These are phyloP conservation scores for Ormyrus pomaceus DNA, from an alignment of 2,888 invertebrate species.

Conservation along the genomic window DNA sequence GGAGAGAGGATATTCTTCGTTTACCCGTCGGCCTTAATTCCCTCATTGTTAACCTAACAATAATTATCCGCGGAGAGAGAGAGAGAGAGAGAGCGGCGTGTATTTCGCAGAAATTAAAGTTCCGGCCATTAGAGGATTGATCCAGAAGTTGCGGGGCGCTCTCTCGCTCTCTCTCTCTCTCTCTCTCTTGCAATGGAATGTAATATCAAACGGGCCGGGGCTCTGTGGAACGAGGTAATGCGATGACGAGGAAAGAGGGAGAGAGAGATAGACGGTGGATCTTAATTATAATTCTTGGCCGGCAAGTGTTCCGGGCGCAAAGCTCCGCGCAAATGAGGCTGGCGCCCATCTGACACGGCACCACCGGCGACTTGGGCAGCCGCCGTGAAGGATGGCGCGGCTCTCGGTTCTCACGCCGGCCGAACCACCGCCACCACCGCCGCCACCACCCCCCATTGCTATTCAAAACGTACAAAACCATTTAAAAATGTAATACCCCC, in stretches of 20 bases:
- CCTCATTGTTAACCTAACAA: constrained; percentile 59
- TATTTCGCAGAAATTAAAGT: constrained; percentile 67
- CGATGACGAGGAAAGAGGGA: constrained; percentile 44
- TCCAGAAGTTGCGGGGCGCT: constrained; percentile 55
- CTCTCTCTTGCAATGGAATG: constrained; percentile 67
- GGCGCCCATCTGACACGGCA: constrained; percentile 70
- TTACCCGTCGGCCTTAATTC: constrained; percentile 17
- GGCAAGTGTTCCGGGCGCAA: constrained; percentile 68
- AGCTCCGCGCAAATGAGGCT: constrained; percentile 71
- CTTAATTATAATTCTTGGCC: constrained; percentile 74
- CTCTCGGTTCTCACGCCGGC: constrained; percentile 27
- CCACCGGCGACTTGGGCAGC: constrained; percentile 55
- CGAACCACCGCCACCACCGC: neutral
- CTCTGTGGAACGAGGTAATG: constrained; percentile 59
- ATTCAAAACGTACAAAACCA: constrained; percentile 76
- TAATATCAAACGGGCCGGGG: constrained; percentile 68
- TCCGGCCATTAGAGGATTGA: constrained; percentile 71
- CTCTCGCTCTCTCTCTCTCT: constrained; percentile 34
- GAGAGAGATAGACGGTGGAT: constrained; percentile 62
- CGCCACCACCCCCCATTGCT: constrained; percentile 69
- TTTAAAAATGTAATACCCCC: constrained; percentile 75
- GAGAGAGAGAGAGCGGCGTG: too few relatives aligned
- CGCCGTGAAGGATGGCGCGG: constrained; percentile 51
- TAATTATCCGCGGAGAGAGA: too few relatives aligned
- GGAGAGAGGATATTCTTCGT: constrained; percentile 38